These are phyloP conservation scores for Psylliodes chrysocephalus DNA, from an alignment of 2,888 invertebrate genomes.

Conservation along the genomic window DNA sequence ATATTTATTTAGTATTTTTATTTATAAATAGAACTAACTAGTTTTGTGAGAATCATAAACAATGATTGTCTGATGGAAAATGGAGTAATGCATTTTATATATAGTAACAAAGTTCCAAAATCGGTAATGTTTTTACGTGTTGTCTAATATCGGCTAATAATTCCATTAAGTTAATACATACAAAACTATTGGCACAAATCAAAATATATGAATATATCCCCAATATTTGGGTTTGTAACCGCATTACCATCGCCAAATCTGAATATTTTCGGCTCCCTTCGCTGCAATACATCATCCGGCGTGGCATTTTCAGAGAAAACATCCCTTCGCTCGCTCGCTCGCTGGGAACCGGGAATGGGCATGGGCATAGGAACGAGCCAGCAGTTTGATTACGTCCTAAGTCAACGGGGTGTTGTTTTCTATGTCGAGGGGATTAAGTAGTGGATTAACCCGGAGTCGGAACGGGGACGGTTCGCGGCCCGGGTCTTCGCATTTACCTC, in stretches of 20 bases:
- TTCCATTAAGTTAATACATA: too few species aligned
- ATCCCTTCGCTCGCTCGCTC: conserved; percentile 8
- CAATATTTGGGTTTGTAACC: conserved; percentile 18
- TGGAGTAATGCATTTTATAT: too few species aligned
- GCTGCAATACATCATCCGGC: conserved; percentile 17
- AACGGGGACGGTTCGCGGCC: conserved; percentile 10
- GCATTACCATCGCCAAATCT: conserved; percentile 20
- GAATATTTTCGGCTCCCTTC: conserved; percentile 21
- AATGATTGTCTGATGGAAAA: too few species aligned
- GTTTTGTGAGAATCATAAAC: too few species aligned
- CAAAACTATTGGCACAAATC: conserved; percentile 1
- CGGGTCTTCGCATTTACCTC: background rate
- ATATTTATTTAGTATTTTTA: too few species aligned
- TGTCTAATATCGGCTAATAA: conserved; percentile 1
- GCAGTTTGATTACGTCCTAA: conserved; percentile 34
- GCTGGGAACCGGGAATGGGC: conserved; percentile 12
- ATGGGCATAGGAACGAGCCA: conserved; percentile 16
- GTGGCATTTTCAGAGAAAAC: conserved; percentile 24
- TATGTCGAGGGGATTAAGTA: conserved; percentile 33
- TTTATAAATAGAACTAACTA: too few species aligned
- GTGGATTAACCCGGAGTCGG: conserved; percentile 29
- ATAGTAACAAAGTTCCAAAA: too few species aligned
- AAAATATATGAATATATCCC: conserved; percentile 10
- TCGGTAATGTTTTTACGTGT: too few species aligned
- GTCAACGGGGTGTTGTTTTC: conserved; percentile 38